These are phyloP conservation scores for Donacobius atricapilla DNA, from an alignment of 2,113 vertebrate species.

Conservation along the genomic window DNA sequence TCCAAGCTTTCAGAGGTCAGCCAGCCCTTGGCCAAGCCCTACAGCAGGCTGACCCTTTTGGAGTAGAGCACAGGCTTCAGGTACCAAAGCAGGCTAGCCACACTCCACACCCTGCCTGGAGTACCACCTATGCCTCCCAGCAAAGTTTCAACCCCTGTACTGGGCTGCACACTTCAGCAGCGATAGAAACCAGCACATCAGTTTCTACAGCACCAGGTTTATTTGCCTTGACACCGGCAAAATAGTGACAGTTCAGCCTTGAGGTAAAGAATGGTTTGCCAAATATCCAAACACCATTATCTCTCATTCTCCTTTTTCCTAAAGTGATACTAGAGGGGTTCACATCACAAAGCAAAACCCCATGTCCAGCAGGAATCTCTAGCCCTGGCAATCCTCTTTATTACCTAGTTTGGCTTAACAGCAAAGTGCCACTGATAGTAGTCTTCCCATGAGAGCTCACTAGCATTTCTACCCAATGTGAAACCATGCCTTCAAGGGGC, in stretches of 20 bases:
- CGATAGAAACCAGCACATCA: neutral
- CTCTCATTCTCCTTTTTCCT: neutral
- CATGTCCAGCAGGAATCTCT: neutral
- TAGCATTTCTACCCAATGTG: neutral
- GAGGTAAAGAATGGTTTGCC: neutral
- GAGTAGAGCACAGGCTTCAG: neutral
- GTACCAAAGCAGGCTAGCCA: neutral
- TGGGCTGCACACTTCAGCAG: neutral
- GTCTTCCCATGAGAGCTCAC: neutral
- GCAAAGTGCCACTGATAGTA: neutral
- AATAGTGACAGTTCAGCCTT: neutral
- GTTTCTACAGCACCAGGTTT: neutral
- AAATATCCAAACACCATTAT: neutral
- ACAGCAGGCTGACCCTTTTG: neutral
- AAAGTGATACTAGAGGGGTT: neutral
- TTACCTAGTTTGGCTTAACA: neutral
- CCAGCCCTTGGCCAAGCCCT: neutral
- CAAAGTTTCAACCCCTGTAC: neutral
- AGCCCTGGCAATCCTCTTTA: neutral
- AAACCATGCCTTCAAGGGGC: neutral
- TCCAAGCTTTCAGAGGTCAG: neutral
- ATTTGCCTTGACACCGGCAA: neutral
- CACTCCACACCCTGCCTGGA: neutral
- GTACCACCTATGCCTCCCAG: neutral
- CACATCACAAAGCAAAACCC: neutral